Conservation (phyloP, 2,113 vertebrate species). For the Uria aalge region DNA sequence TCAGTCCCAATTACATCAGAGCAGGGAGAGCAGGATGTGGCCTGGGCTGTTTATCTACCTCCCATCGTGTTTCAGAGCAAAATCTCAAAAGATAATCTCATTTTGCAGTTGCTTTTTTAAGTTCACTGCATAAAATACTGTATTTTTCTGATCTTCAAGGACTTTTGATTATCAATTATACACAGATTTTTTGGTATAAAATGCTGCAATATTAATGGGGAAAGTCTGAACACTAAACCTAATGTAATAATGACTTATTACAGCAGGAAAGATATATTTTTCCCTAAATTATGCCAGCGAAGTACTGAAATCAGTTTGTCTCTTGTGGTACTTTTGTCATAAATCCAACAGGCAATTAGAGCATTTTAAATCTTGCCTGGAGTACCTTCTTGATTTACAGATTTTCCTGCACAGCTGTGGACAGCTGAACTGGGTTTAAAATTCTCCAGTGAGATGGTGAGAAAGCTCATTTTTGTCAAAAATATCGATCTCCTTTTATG, state of each 20-base stretch:
- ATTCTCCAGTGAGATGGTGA: background rate
- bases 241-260: background rate
- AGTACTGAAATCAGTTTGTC: slow-evolving; percentile 15
- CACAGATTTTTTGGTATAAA: background rate
- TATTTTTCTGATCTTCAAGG: background rate
- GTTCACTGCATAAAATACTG: background rate
- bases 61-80: background rate
- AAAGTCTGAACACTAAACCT: background rate
- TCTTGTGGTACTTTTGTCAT: slow-evolving; percentile 56
- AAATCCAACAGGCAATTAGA: slow-evolving; percentile 62
- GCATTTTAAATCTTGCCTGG: slow-evolving; percentile 54
- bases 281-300: background rate
- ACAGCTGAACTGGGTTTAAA: background rate
- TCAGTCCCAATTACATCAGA: background rate
- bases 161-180: background rate
- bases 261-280: background rate
- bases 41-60: background rate
- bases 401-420: background rate
- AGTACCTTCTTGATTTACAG: slow-evolving; percentile 44
- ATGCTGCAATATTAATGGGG: background rate
- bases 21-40: background rate
- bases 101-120: background rate
- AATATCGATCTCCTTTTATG: background rate
- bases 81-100: background rate
- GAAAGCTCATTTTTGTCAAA: background rate